phyloP scores from a whole-genome alignment of 2,797 vertebrate species.

The Melanotaenia boesemani region DNA sequence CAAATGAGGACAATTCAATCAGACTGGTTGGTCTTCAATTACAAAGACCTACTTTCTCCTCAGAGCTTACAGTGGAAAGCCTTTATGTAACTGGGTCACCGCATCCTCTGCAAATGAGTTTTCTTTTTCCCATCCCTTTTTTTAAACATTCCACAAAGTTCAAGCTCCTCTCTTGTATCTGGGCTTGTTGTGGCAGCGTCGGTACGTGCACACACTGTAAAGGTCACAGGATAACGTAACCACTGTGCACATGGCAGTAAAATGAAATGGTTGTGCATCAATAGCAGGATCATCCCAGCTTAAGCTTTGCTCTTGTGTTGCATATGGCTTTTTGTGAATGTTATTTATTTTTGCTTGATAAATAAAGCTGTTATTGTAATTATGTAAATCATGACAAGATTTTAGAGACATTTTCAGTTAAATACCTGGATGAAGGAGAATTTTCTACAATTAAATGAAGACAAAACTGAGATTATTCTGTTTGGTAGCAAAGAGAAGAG shows the following conservation, averaged over 20 bases:
- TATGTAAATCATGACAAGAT: neutral
- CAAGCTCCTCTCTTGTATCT: neutral
- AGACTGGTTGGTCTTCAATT: slow-evolving; percentile 12
- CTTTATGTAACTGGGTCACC: slow-evolving; percentile 42
- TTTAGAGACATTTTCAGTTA: neutral
- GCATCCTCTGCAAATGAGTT: slow-evolving; percentile 23
- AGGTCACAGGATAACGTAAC: slow-evolving; percentile 32
- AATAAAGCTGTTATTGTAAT: slow-evolving; percentile 4
- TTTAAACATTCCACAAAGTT: slow-evolving; percentile 13
- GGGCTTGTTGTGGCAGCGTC: slow-evolving; percentile 6
- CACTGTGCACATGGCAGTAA: slow-evolving; percentile 9
- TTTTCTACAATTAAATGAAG: too few species aligned
- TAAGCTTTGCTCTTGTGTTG: slow-evolving; percentile 11
- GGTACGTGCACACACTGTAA: slow-evolving; percentile 3
- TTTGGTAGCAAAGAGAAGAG: too few species aligned
- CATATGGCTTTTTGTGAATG: neutral
- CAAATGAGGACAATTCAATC: slow-evolving; percentile 7
- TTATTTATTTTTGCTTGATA: neutral
- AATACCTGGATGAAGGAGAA: too few species aligned
- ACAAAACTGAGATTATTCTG: too few species aligned
- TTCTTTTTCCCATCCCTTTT: neutral
- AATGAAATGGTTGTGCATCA: slow-evolving; percentile 38
- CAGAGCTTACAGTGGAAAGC: slow-evolving; percentile 15
- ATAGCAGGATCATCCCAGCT: slow-evolving; percentile 42
- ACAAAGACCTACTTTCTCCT: slow-evolving; percentile 28